Evolutionary conservation across 2,113 vertebrate genomes (phyloP).

Genomic region (Rhea pennata): DNA sequence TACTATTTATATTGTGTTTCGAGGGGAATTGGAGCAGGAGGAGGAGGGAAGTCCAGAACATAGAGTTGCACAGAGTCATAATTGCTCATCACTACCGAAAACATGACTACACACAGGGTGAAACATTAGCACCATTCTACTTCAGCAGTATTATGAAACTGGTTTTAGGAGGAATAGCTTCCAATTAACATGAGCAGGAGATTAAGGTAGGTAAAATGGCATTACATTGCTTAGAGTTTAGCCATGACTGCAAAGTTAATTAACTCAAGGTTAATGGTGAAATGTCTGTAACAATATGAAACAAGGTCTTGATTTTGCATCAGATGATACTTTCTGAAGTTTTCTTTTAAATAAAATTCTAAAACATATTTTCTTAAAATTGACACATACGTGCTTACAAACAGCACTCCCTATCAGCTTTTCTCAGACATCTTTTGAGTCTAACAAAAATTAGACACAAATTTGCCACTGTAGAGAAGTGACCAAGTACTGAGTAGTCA

Average conservation of each 20-base stretch:
- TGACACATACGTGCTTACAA: not conserved
- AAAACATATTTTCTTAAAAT: not conserved
- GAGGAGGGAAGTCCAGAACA: not conserved
- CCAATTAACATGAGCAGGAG: not conserved
- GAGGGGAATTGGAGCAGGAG: not conserved
- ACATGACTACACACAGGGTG: not conserved
- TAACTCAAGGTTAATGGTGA: not conserved
- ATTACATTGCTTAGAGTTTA: not conserved
- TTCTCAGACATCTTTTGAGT: not conserved
- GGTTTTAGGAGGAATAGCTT: not conserved
- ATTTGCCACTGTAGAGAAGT: not conserved
- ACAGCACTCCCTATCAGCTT: not conserved
- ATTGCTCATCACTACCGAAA: not conserved
- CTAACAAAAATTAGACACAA: not conserved
- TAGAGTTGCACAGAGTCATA: not conserved
- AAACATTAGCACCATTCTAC: not conserved
- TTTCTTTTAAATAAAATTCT: not conserved
- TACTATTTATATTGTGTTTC: not conserved
- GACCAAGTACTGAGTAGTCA: not conserved
- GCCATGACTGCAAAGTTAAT: not conserved
- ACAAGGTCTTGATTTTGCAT: not conserved
- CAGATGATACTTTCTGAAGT: not conserved
- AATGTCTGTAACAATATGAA: not conserved
- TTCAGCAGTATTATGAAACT: not conserved
- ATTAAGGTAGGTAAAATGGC: not conserved